Evolutionary conservation across 2,113 vertebrate genomes (phyloP).

Genomic region (Speoplatyrhinus poulsoni): DNA sequence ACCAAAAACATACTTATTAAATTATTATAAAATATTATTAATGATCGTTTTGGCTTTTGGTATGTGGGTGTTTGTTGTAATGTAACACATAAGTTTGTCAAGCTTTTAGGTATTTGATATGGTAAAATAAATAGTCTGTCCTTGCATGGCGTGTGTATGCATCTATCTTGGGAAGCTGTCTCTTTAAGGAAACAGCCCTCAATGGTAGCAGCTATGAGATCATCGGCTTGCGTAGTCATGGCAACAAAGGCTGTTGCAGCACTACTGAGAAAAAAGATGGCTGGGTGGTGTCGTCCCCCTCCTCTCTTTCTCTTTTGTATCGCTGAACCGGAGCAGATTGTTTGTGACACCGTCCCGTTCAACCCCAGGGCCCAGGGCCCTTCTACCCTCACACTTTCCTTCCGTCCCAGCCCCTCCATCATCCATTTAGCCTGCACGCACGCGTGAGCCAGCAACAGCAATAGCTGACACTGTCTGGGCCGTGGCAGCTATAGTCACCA

Average conservation of each 20-base stretch:
- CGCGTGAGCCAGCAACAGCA: conserved; percentile 57
- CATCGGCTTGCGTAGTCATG: conserved; percentile 78
- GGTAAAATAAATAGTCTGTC: conserved; percentile 20
- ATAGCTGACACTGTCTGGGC: conserved; percentile 25
- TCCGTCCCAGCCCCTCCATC: conserved; percentile 43
- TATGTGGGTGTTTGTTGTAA: background rate
- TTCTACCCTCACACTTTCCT: conserved; percentile 58
- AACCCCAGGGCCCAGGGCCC: conserved; percentile 17
- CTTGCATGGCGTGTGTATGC: conserved; percentile 38
- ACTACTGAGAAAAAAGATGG: conserved; percentile 79
- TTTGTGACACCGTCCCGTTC: conserved; percentile 54
- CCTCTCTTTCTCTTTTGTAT: conserved; percentile 66
- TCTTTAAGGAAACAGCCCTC: conserved; percentile 69
- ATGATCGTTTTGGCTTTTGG: background rate
- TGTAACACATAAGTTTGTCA: background rate
- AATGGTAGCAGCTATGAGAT: conserved; percentile 77
- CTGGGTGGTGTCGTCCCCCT: conserved; percentile 44
- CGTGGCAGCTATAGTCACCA: conserved; percentile 27
- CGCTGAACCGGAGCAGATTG: conserved; percentile 74
- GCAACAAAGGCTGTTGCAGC: conserved; percentile 79
- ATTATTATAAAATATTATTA: background rate
- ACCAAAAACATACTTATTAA: no score
- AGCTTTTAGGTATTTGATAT: background rate
- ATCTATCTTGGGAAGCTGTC: conserved; percentile 55
- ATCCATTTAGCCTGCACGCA: conserved; percentile 50